A percentile compares a stretch with the other conserved stretches of the same genome.
phyloP scores from a whole-genome alignment of 2,797 vertebrate genomes.

The Hippocampus kuda region DNA sequence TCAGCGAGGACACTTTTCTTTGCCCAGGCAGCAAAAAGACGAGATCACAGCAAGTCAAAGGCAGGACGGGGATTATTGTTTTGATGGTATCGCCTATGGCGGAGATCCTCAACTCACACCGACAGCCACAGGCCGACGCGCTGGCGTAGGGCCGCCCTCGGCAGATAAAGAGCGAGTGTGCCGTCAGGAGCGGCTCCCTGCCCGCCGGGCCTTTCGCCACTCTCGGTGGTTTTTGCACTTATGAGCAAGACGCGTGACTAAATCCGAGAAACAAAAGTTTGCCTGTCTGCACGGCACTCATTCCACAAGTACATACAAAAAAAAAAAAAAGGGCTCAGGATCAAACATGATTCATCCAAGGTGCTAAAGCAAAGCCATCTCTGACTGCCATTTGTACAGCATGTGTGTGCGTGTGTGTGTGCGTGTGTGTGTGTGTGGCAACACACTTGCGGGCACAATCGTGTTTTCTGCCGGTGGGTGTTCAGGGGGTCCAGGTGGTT shows the following conservation, averaged over 20 bases:
- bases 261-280: not conserved
- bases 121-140: constrained; percentile 49
- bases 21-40: not conserved
- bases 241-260: constrained; percentile 38
- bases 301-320: not conserved
- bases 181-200: not conserved
- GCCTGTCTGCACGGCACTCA: not conserved
- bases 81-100: not conserved
- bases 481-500: constrained; percentile 54
- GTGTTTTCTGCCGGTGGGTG: constrained; percentile 39
- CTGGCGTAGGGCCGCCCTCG: constrained; percentile 17
- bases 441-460: constrained; percentile 28
- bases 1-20: not conserved
- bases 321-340: not conserved
- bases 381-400: constrained; percentile 57
- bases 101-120: constrained; percentile 30
- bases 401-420: constrained; percentile 24
- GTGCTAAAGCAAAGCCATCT: constrained; percentile 47
- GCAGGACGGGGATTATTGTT: not conserved
- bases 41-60: not conserved
- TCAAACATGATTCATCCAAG: constrained; percentile 4
- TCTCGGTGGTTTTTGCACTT: constrained; percentile 11
- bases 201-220: not conserved
- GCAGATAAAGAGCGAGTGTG: constrained; percentile 43
- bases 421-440: constrained; percentile 21